phyloP scores from a whole-genome alignment of 1,140 invertebrate genomes.

The Drosophila parabipectinata region DNA sequence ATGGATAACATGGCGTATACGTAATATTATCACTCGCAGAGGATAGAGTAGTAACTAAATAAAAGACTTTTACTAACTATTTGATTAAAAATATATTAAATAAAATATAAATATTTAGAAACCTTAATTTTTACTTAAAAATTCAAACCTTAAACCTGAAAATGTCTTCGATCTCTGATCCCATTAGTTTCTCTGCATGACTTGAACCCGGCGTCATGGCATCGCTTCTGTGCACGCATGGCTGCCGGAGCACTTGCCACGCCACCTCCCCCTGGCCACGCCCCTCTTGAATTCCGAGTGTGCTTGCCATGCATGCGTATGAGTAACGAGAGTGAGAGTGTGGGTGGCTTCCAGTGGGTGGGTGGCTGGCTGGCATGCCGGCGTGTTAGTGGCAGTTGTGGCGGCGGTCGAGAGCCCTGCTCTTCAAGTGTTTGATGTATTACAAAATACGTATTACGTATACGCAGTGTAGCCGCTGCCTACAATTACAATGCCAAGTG shows the following conservation, averaged over 20 bases:
- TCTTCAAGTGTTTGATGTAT: conserved; percentile 76
- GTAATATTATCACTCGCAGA: neutral
- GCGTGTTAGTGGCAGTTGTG: conserved; percentile 29
- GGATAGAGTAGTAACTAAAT: neutral
- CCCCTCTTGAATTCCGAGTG: conserved; percentile 61
- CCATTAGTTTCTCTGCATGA: conserved; percentile 2
- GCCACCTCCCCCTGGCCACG: conserved; percentile 1
- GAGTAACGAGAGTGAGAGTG: conserved; percentile 64
- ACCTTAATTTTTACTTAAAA: too few relatives aligned
- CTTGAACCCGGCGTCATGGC: conserved; percentile 1
- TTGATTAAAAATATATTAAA: too few relatives aligned
- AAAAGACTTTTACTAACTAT: neutral
- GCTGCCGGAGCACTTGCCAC: conserved; percentile 62
- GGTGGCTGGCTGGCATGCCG: conserved; percentile 3
- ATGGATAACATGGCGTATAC: neutral
- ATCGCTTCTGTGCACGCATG: conserved; percentile 54
- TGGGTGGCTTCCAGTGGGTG: neutral
- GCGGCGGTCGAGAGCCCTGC: conserved; percentile 56
- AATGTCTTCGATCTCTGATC: neutral
- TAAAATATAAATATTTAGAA: too few relatives aligned
- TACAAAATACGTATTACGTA: conserved; percentile 70
- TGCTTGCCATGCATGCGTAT: conserved; percentile 77
- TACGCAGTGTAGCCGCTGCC: conserved; percentile 58
- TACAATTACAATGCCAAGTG: conserved; percentile 77
- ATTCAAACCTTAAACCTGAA: neutral